Base-by-base conservation (phyloP, 2,888 invertebrate species). In the Latrodectus hesperus region DNA sequence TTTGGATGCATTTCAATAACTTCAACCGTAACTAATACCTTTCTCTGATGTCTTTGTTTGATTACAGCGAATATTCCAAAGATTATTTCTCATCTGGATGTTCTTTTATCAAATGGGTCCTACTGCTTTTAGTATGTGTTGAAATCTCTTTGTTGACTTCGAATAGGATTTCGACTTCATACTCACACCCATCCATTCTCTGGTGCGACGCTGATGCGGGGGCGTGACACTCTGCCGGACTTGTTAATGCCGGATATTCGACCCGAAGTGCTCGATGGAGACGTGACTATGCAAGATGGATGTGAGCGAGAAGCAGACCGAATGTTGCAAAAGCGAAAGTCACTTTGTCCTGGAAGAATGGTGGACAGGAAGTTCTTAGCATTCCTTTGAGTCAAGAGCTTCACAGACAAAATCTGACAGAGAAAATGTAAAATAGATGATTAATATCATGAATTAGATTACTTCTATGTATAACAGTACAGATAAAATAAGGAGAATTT, bases 151-250 rank as follows among this genome's bases (percentile, higher is more conserved):
- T 38, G 38, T 38, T 38, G 38, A 38, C 38, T 38, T 38, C 38
- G 38, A 38, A 38, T 38, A 38, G 38, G 38, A 38, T 38, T 38
- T 38, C 4, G 38, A 4, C 38, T 38, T 38, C 38, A 38, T 38
- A 10, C 0, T 88, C 79, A 88, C 11, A 88, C 88, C 88, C 88
- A 88, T 22, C 88, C 88, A 38, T 84, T 88, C 16, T 88, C 88
- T 1, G 88, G 88, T 9, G 88, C 88, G 11, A 84, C 72, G 55
- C 88, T 88, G 55, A 88, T 88, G 38, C 88, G 79, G 10, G 88
- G 88, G 14, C 88, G 52, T 2, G 86, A 86, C 49, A 72, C 55
- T 38, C 67, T 65, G 12, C 78, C 38, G 55, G 49, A 72, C 72
- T 81, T 81, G 77, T 60, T 87, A 22, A 77, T 49, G 9, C 76